These are phyloP conservation scores for Epirrhoe alternata DNA, from an alignment of 2,888 invertebrate species.

Conservation along the genomic window DNA sequence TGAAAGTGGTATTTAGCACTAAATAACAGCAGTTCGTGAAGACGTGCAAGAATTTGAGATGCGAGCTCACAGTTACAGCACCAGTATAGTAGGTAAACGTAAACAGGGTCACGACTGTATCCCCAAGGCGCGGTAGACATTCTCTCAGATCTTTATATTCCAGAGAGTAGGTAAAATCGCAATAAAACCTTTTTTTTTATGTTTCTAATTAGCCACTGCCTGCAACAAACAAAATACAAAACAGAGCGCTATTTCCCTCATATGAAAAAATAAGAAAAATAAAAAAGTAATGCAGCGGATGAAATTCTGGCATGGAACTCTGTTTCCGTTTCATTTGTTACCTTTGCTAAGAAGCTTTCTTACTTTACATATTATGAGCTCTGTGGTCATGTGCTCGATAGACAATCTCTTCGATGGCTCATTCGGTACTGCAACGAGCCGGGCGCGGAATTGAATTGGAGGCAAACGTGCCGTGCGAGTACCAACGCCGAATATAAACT, in stretches of 20 bases:
- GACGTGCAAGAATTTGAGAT: conserved; percentile 30
- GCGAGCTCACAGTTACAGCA: conserved; percentile 16
- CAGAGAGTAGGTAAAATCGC: too few relatives aligned
- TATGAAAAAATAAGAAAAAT: background rate
- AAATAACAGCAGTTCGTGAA: conserved; percentile 34
- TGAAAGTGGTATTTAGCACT: conserved; percentile 39
- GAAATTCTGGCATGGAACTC: background rate
- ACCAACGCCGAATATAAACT: conserved; percentile 77
- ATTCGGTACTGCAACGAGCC: conserved; percentile 79
- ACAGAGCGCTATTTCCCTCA: background rate
- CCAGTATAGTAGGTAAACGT: background rate
- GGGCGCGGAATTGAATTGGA: conserved; percentile 81
- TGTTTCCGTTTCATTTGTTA: background rate
- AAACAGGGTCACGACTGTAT: too few relatives aligned
- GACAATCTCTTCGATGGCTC: conserved; percentile 80
- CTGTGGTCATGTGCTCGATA: conserved; percentile 37
- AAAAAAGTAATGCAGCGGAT: background rate
- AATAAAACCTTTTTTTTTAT: too few relatives aligned
- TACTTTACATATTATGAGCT: conserved; percentile 8
- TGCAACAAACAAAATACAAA: background rate
- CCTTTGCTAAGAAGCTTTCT: conserved; percentile 6
- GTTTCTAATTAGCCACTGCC: too few relatives aligned
- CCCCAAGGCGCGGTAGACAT: too few relatives aligned
- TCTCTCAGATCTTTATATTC: background rate
- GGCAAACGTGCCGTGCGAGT: conserved; percentile 79